These are phyloP conservation scores for Bombylius discolor DNA, from an alignment of 2,888 invertebrate genomes.

Conservation along the genomic window DNA sequence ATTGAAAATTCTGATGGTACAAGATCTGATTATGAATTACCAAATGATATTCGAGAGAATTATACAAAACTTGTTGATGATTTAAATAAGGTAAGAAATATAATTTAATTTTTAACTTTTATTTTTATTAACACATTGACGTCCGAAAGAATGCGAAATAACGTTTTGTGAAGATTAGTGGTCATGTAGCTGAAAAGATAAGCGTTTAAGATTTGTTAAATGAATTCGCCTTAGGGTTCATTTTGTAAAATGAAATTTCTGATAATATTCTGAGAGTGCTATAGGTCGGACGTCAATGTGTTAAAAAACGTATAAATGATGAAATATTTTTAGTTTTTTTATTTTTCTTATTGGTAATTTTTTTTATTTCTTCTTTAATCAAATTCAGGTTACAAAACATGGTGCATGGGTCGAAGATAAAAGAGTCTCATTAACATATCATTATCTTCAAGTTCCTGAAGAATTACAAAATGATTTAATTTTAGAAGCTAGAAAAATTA, in stretches of 20 bases:
- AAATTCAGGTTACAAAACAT: constrained; percentile 41
- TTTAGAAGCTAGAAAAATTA: constrained; percentile 44
- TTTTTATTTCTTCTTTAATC: no score
- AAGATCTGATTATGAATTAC: constrained; percentile 58
- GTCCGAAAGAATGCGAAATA: background rate
- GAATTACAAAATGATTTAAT: constrained; percentile 41
- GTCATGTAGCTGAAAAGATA: no score
- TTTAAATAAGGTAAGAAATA: constrained; percentile 40
- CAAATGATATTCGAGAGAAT: constrained; percentile 48
- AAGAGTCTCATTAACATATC: constrained; percentile 55
- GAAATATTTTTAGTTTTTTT: no score
- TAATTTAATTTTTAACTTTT: background rate
- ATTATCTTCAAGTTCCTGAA: constrained; percentile 53
- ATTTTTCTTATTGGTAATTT: no score
- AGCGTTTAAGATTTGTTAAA: no score
- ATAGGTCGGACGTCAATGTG: no score
- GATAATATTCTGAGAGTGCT: no score
- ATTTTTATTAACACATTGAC: background rate
- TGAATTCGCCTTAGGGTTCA: no score
- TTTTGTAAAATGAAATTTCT: no score
- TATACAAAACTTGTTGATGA: constrained; percentile 48
- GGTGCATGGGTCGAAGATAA: constrained; percentile 70
- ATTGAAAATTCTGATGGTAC: constrained; percentile 60
- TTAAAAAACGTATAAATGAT: no score
- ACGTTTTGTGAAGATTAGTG: no score